Conservation (phyloP, 2,888 invertebrate species). For the Leptopilina drosophilae region DNA sequence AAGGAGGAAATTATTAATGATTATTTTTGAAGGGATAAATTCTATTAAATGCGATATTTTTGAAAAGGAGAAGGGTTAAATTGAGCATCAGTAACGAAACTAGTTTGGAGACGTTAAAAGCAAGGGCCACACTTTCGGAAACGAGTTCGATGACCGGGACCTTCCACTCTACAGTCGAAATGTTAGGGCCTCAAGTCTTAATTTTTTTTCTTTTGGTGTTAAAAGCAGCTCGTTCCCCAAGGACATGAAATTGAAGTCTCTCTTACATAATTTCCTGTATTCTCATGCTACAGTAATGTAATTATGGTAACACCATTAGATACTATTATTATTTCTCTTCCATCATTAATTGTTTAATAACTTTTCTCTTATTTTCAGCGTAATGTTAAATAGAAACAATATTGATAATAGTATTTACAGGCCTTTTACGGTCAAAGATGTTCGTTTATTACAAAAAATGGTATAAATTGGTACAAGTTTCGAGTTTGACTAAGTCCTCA, state of each 20-base stretch:
- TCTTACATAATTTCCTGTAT: constrained; percentile 24
- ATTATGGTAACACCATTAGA: not conserved
- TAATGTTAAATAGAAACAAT: too few species aligned
- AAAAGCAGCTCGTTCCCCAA: not conserved
- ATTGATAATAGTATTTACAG: too few species aligned
- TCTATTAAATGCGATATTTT: not conserved
- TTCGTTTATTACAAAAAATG: too few species aligned
- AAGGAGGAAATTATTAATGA: too few species aligned
- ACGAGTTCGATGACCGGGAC: constrained; percentile 12
- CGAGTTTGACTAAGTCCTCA: too few species aligned
- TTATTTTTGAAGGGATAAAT: not conserved
- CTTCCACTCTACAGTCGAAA: not conserved
- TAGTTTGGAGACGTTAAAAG: not conserved
- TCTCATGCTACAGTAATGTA: not conserved
- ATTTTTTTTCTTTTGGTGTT: not conserved
- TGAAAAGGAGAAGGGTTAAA: not conserved
- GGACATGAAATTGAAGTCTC: not conserved
- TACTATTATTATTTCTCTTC: not conserved
- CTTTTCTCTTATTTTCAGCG: too few species aligned
- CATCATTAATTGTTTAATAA: not conserved
- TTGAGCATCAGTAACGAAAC: not conserved
- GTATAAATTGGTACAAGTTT: too few species aligned
- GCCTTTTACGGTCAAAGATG: too few species aligned
- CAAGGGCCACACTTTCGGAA: constrained; percentile 7
- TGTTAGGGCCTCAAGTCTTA: constrained; percentile 12